Percentiles rank a stretch among this genome's conserved stretches.
phyloP scores from a whole-genome alignment of 2,113 vertebrate genomes.

The Cryptotis parvus region DNA sequence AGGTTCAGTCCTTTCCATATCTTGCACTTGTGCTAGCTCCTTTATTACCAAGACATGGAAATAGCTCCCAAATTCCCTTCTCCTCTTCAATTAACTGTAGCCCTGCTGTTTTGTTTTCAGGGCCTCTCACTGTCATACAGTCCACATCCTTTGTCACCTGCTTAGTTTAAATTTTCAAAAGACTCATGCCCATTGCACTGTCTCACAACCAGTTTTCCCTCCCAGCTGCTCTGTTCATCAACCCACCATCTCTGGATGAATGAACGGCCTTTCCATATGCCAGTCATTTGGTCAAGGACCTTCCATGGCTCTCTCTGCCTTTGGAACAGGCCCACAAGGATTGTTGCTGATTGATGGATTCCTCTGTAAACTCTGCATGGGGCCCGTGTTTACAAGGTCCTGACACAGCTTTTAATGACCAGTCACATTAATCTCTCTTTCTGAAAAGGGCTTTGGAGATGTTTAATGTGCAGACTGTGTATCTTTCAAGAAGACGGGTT shows the following conservation, averaged over 20 bases:
- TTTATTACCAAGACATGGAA: not conserved
- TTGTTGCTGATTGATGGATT: constrained; percentile 75
- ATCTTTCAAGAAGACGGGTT: constrained; percentile 51
- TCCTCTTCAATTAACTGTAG: not conserved
- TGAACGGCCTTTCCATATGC: constrained; percentile 60
- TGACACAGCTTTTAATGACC: constrained; percentile 79
- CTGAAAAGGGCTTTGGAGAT: constrained; percentile 74
- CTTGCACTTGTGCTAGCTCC: not conserved
- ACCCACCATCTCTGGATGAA: not conserved
- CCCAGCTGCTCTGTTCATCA: not conserved
- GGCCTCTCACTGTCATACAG: not conserved
- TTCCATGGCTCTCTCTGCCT: constrained; percentile 64
- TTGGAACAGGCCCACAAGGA: constrained; percentile 62
- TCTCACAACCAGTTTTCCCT: not conserved
- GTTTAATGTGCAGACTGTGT: constrained; percentile 60
- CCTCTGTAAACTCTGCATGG: constrained; percentile 62
- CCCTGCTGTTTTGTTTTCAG: not conserved
- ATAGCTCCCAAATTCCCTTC: not conserved
- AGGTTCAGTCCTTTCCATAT: not conserved
- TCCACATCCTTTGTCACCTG: not conserved
- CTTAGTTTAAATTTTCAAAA: not conserved
- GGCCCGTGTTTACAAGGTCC: constrained; percentile 69
- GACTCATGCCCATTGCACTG: not conserved
- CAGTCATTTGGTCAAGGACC: constrained; percentile 73
- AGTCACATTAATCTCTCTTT: constrained; percentile 77